A percentile compares a stretch with the other conserved stretches of the same genome.
Conservation (phyloP, 2,888 invertebrate species). For the Stramonita haemastoma region DNA sequence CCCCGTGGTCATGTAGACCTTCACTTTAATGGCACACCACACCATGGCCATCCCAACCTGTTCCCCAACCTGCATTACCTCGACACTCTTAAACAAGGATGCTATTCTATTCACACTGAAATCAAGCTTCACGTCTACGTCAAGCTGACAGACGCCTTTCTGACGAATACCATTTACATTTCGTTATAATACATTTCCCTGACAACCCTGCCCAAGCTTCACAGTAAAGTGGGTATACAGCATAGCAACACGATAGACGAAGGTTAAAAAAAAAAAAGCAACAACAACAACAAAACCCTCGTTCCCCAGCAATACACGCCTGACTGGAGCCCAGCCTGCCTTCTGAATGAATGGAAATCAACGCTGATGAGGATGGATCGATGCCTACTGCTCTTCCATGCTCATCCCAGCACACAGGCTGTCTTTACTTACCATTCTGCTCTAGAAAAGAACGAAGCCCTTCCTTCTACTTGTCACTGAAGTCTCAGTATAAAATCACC, state of each 20-base stretch:
- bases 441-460: neutral
- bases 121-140: too few relatives aligned
- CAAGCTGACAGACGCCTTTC: neutral
- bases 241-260: neutral
- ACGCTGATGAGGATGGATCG: neutral
- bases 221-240: neutral
- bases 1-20: too few relatives aligned
- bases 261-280: neutral
- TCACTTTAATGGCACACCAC: too few relatives aligned
- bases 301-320: neutral
- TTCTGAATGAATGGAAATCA: neutral
- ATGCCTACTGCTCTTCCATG: neutral
- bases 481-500: neutral
- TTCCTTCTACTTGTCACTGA: neutral
- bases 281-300: neutral
- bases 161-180: slow-evolving; percentile 20
- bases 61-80: too few relatives aligned
- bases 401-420: neutral
- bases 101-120: too few relatives aligned
- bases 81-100: too few relatives aligned
- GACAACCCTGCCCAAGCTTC: neutral
- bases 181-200: slow-evolving; percentile 21
- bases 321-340: neutral
- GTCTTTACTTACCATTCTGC: neutral
- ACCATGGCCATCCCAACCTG: too few relatives aligned